Conservation (phyloP, 2,888 invertebrate species). For the Mamestra brassicae region DNA sequence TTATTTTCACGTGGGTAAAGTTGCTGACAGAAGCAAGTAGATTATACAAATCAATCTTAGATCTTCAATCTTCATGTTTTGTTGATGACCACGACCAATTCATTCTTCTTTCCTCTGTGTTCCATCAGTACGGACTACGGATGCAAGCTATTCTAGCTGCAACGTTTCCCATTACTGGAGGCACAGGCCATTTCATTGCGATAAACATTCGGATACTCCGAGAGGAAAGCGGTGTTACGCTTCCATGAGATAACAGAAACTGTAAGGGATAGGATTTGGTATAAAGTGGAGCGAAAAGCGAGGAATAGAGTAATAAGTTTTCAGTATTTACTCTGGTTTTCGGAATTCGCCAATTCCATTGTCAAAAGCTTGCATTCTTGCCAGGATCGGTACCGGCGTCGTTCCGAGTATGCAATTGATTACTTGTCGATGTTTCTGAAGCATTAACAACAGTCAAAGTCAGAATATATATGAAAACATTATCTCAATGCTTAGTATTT, state of each 20-base stretch:
- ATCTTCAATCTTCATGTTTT: background rate
- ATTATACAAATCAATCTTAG: background rate
- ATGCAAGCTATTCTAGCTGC: slow-evolving; percentile 8
- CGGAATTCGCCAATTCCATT: background rate
- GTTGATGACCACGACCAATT: background rate
- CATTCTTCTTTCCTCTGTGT: background rate
- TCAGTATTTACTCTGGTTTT: background rate
- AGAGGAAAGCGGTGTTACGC: slow-evolving; percentile 49
- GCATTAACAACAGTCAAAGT: too few species aligned
- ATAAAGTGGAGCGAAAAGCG: slow-evolving; percentile 4
- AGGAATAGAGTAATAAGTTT: background rate
- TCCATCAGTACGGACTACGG: background rate
- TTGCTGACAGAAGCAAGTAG: too few species aligned
- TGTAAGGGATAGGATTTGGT: slow-evolving; percentile 11
- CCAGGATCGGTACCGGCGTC: too few species aligned
- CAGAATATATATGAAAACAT: too few species aligned
- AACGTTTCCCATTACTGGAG: slow-evolving; percentile 37
- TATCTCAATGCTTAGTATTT: too few species aligned
- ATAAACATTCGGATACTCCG: slow-evolving; percentile 61
- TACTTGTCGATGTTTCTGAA: too few species aligned
- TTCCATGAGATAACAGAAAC: slow-evolving; percentile 60
- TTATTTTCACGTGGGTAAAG: too few species aligned
- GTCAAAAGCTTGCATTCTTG: too few species aligned
- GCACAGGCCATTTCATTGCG: slow-evolving; percentile 41
- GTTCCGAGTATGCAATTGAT: too few species aligned